Evolutionary conservation across 2,113 vertebrate genomes (phyloP).

Genomic region (Ochotona princeps): DNA sequence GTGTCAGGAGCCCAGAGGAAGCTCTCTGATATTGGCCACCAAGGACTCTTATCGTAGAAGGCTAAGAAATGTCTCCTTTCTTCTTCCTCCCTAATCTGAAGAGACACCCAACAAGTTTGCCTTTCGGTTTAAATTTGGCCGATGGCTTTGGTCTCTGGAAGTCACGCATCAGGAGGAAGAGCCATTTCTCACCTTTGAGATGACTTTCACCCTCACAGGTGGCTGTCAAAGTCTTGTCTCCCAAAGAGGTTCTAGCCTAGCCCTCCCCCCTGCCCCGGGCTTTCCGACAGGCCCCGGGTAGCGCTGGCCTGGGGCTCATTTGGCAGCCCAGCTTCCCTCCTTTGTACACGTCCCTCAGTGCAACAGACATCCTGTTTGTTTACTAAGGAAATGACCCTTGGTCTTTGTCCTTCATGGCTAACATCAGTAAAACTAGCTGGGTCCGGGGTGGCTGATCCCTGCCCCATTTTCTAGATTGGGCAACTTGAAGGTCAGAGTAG

Average conservation of each 20-base stretch:
- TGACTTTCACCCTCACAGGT: conserved; percentile 70
- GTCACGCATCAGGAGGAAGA: conserved; percentile 62
- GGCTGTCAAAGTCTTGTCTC: conserved; percentile 28
- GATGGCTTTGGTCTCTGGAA: conserved; percentile 63
- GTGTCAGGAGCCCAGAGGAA: not conserved
- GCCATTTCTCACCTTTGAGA: conserved; percentile 62
- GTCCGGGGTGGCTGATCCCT: not conserved
- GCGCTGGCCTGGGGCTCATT: not conserved
- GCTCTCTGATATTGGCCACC: not conserved
- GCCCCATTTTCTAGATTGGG: not conserved
- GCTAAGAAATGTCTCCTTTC: conserved; percentile 45
- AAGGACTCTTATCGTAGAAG: not conserved
- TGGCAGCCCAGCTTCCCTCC: not conserved
- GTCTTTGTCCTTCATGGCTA: not conserved
- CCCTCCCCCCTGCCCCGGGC: not conserved
- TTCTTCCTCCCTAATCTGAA: conserved; percentile 10
- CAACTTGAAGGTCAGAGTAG: not conserved
- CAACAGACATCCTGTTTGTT: rapidly evolving
- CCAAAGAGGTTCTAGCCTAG: conserved; percentile 19
- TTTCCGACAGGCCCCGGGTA: too few relatives aligned
- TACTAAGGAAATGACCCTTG: not conserved
- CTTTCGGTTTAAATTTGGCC: conserved; percentile 77
- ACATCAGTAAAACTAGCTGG: rapidly evolving
- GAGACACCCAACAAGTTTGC: conserved; percentile 64
- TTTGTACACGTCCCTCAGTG: rapidly evolving